phyloP scores from a whole-genome alignment of 2,113 vertebrate genomes.

The Thalassarche chlororhynchos region DNA sequence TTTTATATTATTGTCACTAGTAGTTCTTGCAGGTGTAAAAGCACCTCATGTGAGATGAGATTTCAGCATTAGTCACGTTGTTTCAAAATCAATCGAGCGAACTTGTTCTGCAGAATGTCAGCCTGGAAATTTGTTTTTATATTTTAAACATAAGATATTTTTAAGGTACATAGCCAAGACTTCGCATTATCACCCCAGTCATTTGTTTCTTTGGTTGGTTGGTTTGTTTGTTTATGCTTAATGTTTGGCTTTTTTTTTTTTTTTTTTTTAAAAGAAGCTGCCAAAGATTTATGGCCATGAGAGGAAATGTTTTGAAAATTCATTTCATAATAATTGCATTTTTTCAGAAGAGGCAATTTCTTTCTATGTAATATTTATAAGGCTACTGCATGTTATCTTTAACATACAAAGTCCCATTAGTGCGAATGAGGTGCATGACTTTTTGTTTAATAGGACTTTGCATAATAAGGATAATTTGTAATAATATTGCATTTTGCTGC shows the following conservation, averaged over 20 bases:
- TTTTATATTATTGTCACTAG: neutral
- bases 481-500: slow-evolving; percentile 55
- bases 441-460: slow-evolving; percentile 66
- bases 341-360: slow-evolving; percentile 15
- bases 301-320: slow-evolving; percentile 33
- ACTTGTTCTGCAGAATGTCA: neutral
- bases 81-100: neutral
- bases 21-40: neutral
- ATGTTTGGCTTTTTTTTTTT: neutral
- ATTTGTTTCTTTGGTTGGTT: neutral
- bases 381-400: slow-evolving; percentile 46
- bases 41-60: neutral
- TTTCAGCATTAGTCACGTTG: neutral
- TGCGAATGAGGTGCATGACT: slow-evolving; percentile 43
- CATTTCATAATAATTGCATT: neutral
- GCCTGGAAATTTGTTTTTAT: neutral
- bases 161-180: neutral
- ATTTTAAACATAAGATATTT: neutral
- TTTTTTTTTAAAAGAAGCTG: neutral
- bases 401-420: slow-evolving; percentile 46
- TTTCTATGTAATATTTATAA: slow-evolving; percentile 35
- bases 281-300: neutral
- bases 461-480: slow-evolving; percentile 68
- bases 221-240: neutral
- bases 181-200: neutral